Conservation (phyloP, 2,888 invertebrate genomes). For the Ornithoptera priamus region DNA sequence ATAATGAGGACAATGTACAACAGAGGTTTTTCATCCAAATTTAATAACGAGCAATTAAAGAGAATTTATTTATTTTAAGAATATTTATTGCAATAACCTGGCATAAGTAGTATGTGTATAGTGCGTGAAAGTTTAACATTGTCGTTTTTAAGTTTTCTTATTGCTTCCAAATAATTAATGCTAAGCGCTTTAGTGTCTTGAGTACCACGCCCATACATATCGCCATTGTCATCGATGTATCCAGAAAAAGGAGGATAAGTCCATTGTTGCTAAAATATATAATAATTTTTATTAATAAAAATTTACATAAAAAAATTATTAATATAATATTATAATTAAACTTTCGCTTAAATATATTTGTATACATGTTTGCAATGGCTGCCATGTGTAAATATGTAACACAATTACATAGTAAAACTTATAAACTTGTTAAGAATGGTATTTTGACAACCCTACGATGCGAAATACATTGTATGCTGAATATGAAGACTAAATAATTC, state of each 20-base stretch:
- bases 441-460: too few relatives aligned
- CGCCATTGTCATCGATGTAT: conserved; percentile 88
- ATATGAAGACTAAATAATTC: too few relatives aligned
- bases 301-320: background rate
- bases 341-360: too few relatives aligned
- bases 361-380: too few relatives aligned
- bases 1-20: too few relatives aligned
- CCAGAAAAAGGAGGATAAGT: conserved; percentile 91
- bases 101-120: conserved; percentile 60
- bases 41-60: too few relatives aligned
- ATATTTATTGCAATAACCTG: conserved; percentile 45
- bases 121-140: conserved; percentile 54
- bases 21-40: too few relatives aligned
- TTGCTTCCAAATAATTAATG: conserved; percentile 61
- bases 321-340: too few relatives aligned
- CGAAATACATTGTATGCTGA: too few relatives aligned
- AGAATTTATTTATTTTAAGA: background rate
- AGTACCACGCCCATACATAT: conserved; percentile 90
- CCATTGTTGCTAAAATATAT: conserved; percentile 77
- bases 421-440: too few relatives aligned
- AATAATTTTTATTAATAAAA: background rate
- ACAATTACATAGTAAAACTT: too few relatives aligned
- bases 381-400: too few relatives aligned
- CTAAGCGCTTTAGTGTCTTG: conserved; percentile 88
- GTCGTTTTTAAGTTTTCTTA: conserved; percentile 47